Conservation (phyloP, 2,797 vertebrate genomes). For the Uromys caudimaculatus region DNA sequence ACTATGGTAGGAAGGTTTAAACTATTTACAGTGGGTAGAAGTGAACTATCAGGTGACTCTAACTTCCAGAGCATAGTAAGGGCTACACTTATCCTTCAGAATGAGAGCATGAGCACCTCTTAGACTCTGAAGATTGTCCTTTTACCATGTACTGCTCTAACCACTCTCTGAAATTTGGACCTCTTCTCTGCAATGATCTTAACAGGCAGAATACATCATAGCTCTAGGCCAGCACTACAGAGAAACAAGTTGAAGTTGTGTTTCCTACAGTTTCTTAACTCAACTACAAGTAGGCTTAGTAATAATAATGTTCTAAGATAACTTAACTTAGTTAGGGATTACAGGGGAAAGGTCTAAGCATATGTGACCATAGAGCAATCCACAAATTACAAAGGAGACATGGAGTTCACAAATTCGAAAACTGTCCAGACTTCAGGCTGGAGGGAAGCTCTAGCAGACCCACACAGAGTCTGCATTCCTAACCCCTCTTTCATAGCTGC, state of each 20-base stretch:
- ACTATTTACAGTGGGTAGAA: not conserved
- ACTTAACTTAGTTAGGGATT: not conserved
- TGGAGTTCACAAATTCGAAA: not conserved
- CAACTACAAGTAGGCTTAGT: not conserved
- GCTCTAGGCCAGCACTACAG: not conserved
- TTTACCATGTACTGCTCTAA: not conserved
- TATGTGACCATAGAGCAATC: not conserved
- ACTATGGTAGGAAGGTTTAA: not conserved
- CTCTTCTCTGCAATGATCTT: too few species aligned
- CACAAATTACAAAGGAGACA: not conserved
- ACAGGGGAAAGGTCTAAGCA: not conserved
- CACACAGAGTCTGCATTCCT: not conserved
- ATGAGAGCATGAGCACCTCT: not conserved
- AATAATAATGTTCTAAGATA: not conserved
- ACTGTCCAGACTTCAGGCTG: not conserved
- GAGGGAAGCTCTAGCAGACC: not conserved
- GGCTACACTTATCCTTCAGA: not conserved
- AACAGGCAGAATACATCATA: too few species aligned
- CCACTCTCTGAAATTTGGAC: not conserved
- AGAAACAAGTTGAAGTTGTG: not conserved
- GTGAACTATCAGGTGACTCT: not conserved
- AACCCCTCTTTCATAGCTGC: not conserved
- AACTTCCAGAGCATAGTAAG: not conserved
- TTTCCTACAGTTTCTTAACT: not conserved
- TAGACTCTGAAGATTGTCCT: not conserved